Evolutionary conservation across 2,113 vertebrate species (phyloP).

Genomic region (Anthoscopus minutus): DNA sequence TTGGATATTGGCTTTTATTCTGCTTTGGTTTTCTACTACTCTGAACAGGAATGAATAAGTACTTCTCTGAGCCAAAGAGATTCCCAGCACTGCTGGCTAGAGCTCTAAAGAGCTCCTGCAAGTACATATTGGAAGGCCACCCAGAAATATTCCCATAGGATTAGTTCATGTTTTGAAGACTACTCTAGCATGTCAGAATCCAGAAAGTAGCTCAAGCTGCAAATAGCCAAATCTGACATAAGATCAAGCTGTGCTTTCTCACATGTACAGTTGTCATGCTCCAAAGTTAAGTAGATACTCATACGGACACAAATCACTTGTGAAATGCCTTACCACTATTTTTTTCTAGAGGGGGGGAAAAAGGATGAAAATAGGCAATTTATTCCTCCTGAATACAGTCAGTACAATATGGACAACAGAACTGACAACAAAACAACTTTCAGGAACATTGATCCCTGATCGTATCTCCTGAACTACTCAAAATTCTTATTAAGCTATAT

Average conservation of each 20-base stretch:
- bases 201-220: not conserved
- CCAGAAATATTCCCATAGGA: not conserved
- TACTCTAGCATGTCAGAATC: not conserved
- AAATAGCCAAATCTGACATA: not conserved
- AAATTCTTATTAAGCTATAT: not conserved
- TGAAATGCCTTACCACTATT: not conserved
- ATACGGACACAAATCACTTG: not conserved
- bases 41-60: not conserved
- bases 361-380: fast-evolving
- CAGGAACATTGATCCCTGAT: not conserved
- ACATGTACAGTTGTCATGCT: not conserved
- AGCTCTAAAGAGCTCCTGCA: not conserved
- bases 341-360: fast-evolving
- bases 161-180: not conserved
- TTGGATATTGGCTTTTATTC: not conserved
- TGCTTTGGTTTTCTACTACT: not conserved
- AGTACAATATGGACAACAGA: not conserved
- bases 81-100: not conserved
- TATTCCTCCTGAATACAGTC: not conserved
- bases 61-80: not conserved
- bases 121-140: not conserved
- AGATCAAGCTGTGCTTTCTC: not conserved
- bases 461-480: not conserved
- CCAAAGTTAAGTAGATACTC: not conserved
- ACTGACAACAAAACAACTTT: not conserved